A percentile compares a stretch with the other conserved stretches of the same genome.
These are phyloP conservation scores for Melopsittacus undulatus DNA, from an alignment of 2,797 vertebrate species.

Conservation along the genomic window DNA sequence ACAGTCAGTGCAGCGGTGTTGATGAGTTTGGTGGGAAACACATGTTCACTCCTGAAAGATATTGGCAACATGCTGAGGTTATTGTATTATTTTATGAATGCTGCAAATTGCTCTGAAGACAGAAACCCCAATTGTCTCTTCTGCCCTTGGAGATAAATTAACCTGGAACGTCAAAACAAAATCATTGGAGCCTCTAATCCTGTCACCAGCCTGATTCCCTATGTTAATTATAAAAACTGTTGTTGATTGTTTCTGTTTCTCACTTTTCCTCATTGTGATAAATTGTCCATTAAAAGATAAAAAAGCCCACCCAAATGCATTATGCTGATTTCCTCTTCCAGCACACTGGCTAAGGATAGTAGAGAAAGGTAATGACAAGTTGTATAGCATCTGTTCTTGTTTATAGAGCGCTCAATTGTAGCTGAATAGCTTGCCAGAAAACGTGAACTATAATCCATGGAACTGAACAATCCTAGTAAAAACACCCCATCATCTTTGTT, in stretches of 20 bases:
- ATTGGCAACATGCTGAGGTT: neutral
- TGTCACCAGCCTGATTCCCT: neutral
- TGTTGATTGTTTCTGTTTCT: neutral
- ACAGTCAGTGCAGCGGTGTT: neutral
- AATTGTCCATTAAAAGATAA: neutral
- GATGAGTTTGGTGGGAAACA: neutral
- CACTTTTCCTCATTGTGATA: neutral
- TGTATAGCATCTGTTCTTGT: neutral
- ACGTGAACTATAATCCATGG: neutral
- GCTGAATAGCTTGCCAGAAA: slow-evolving; percentile 19
- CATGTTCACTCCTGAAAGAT: neutral
- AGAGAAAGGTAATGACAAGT: neutral
- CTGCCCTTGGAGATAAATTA: neutral
- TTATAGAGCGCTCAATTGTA: neutral
- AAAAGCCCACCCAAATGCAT: neutral
- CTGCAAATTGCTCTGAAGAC: neutral
- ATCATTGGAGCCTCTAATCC: neutral
- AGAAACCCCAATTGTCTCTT: neutral
- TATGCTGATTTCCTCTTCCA: neutral
- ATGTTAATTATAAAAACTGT: neutral
- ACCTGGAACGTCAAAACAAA: neutral
- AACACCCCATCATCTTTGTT: neutral
- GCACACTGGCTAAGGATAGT: neutral
- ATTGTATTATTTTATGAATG: neutral
- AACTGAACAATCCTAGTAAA: neutral